These are phyloP conservation scores for Myotis brandtii DNA, from an alignment of 2,113 vertebrate genomes.

Conservation along the genomic window DNA sequence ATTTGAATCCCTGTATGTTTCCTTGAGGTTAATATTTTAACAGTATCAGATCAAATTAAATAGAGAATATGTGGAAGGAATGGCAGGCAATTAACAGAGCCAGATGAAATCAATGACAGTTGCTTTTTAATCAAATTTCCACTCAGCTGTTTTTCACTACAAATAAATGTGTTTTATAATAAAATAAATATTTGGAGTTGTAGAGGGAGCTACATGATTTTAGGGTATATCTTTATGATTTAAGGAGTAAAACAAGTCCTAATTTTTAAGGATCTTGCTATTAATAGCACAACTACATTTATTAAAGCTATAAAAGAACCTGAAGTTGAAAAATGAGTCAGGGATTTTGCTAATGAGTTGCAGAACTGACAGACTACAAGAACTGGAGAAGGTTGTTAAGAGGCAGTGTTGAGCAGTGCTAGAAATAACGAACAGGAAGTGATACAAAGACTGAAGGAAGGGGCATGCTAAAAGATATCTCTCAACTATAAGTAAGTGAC, in stretches of 20 bases:
- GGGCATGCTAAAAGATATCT: background rate
- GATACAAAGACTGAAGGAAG: background rate
- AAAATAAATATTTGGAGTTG: slow-evolving; percentile 39
- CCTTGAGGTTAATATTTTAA: slow-evolving; percentile 74
- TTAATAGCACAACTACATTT: slow-evolving; percentile 55
- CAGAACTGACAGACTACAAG: slow-evolving; percentile 4
- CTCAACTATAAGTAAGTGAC: background rate
- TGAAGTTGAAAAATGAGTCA: background rate
- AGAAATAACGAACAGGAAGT: background rate
- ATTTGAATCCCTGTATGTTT: slow-evolving; percentile 61
- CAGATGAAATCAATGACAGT: slow-evolving; percentile 57
- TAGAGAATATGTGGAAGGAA: slow-evolving; percentile 50
- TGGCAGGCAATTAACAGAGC: slow-evolving; percentile 42
- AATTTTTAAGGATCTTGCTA: slow-evolving; percentile 28
- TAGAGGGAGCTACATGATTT: background rate
- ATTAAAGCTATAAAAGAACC: slow-evolving; percentile 18
- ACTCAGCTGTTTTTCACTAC: slow-evolving; percentile 57
- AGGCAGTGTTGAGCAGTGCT: background rate
- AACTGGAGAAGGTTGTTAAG: background rate
- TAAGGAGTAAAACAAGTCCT: slow-evolving; percentile 16
- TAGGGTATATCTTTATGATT: slow-evolving; percentile 20
- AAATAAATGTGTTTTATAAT: slow-evolving; percentile 50
- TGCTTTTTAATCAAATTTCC: slow-evolving; percentile 65
- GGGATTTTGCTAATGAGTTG: slow-evolving; percentile 33
- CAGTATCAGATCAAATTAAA: slow-evolving; percentile 70